Percentiles rank a stretch among this genome's conserved stretches.
Evolutionary conservation across 2,888 invertebrate genomes (phyloP).

Genomic region (Cyrtodaria siliqua): DNA sequence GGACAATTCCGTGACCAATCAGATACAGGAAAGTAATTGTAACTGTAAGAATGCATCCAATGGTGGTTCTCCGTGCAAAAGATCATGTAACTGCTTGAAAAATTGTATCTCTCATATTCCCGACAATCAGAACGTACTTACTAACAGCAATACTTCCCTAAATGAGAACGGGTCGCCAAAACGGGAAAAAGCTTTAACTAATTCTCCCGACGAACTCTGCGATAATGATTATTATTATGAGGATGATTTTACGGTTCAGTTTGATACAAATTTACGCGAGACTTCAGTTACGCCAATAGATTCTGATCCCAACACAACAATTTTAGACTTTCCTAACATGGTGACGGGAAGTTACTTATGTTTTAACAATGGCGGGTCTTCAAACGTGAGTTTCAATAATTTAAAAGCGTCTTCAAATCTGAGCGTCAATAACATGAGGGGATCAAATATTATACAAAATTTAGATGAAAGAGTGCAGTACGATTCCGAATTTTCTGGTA

Average conservation of each 20-base stretch:
- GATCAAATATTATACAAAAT: constrained; percentile 27
- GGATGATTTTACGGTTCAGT: constrained; percentile 83
- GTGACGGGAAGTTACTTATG: constrained; percentile 74
- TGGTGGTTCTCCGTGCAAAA: constrained; percentile 49
- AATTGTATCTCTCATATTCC: constrained; percentile 38
- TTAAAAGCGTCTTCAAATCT: constrained; percentile 67
- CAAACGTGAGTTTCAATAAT: constrained; percentile 65
- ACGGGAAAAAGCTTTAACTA: constrained; percentile 40
- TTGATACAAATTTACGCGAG: constrained; percentile 79
- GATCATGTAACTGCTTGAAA: constrained; percentile 54
- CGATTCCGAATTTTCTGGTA: constrained; percentile 80
- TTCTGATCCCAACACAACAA: constrained; percentile 60
- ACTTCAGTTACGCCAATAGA: constrained; percentile 68
- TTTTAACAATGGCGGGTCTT: constrained; percentile 60
- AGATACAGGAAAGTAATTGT: constrained; percentile 55
- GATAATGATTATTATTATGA: constrained; percentile 85
- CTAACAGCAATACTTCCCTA: constrained; percentile 47
- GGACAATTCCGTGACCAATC: constrained; percentile 63
- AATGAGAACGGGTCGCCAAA: constrained; percentile 59
- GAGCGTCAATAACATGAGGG: constrained; percentile 52
- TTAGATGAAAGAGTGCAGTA: constrained; percentile 58
- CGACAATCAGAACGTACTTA: constrained; percentile 47
- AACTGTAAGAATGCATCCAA: constrained; percentile 52
- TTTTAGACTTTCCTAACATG: constrained; percentile 73
- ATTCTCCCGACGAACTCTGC: constrained; percentile 77